Evolutionary conservation across 2,113 vertebrate genomes (phyloP), one percentile per base, ranked within the genome.

Genomic region (Chloroceryle aenea): DNA sequence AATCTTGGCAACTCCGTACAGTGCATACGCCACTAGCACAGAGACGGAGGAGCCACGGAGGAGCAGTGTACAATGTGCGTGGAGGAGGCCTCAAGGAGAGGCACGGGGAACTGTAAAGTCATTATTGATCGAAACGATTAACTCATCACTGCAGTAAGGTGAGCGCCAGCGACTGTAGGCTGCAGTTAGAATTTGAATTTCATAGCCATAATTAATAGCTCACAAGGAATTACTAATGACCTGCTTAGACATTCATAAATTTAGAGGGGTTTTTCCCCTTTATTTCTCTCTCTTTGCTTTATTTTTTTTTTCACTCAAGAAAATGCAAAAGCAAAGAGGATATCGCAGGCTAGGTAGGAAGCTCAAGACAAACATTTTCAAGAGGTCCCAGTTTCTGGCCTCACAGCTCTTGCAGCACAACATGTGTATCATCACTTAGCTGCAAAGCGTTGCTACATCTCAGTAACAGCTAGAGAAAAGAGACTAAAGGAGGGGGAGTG

Each of bases 301-400:
- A 63, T 23, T 19, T 23, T 76, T 86, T 73, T 83, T 80, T 83
- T 52, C 26, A 89, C 25, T 8, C 2, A 40, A 48, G 56, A 75
- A 75, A 90, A 89, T 23, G 25, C 45, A 92, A 79, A 43, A 48
- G 63, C 23, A 36, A 80, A 82, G 62, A 53, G 72, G 40, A 12
- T 82, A 79, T 26, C 88, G 72, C 43, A 81, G 62, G 43, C 36
- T 89, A 88, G 61, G 69, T 76, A 75, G 58, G 69, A 95, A 93
- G 74, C 74, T 75, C 40, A 92, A 85, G 55, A 93, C 78, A 95
- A 96, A 93, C 50, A 66, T 67, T 90, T 93, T 80, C 55, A 84
- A 77, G 74, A 78, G 66, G 81, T 71, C 77, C 52, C 58, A 19
- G 50, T 61, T 90, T 88, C 34, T 81, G 72, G 90, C 72, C 72